These are phyloP conservation scores for Nephrotoma guestfalica DNA, from an alignment of 2,888 invertebrate species.

Conservation along the genomic window DNA sequence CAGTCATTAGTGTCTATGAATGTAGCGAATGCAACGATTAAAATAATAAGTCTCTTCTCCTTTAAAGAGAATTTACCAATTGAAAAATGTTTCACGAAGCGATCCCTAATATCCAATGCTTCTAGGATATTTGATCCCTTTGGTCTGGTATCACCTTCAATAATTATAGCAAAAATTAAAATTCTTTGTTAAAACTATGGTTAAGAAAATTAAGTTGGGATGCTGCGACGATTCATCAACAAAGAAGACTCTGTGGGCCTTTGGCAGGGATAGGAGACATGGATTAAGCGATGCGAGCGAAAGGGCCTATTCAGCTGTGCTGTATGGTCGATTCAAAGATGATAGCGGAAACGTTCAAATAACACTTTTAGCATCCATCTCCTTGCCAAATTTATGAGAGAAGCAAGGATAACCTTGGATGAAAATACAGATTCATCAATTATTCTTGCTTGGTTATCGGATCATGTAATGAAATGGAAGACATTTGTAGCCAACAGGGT, in stretches of 20 bases:
- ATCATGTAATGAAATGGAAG: not conserved
- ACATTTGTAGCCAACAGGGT: not conserved
- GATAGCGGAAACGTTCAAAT: not conserved
- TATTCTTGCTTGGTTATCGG: not conserved
- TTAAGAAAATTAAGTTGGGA: not conserved
- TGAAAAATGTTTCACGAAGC: not conserved
- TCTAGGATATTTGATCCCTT: not conserved
- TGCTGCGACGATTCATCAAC: not conserved
- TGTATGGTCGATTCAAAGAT: not conserved
- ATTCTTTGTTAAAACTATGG: too few relatives aligned
- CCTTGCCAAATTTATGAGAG: not conserved
- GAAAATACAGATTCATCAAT: not conserved
- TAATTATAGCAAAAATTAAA: not conserved
- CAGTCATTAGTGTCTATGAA: not conserved
- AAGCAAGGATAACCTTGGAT: not conserved
- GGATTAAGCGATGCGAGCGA: not conserved
- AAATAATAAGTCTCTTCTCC: not conserved
- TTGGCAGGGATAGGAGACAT: too few relatives aligned
- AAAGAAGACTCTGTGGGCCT: not conserved
- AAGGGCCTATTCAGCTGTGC: not conserved
- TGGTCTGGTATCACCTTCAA: not conserved
- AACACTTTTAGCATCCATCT: not conserved
- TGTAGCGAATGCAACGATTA: not conserved
- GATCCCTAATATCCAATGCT: not conserved
- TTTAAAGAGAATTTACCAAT: not conserved